Conservation (phyloP, 2,888 invertebrate species). For the Vesta saturnalis region DNA sequence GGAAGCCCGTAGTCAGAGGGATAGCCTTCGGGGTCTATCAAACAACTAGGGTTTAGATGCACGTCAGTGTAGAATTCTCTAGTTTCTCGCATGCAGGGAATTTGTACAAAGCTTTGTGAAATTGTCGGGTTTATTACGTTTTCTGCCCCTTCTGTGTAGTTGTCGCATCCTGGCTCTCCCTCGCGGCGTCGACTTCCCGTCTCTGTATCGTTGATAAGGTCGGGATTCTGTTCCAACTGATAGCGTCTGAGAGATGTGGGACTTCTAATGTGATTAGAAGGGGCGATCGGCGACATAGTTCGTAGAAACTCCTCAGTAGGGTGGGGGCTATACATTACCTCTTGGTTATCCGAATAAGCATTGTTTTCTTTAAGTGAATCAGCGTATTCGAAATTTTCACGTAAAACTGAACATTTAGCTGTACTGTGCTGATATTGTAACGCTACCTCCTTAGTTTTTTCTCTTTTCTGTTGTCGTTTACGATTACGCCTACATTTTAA, state of each 20-base stretch:
- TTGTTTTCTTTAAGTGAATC: constrained; percentile 48
- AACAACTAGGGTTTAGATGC: constrained; percentile 41
- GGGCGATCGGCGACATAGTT: constrained; percentile 48
- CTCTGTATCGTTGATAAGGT: constrained; percentile 82
- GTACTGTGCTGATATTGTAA: constrained; percentile 63
- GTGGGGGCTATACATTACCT: constrained; percentile 37
- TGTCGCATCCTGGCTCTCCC: constrained; percentile 56
- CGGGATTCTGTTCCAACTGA: constrained; percentile 76
- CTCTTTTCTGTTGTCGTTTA: constrained; percentile 58
- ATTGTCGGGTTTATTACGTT: constrained; percentile 38
- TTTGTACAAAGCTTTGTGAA: constrained; percentile 55
- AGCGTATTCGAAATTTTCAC: constrained; percentile 45
- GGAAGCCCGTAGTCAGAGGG: constrained; percentile 79
- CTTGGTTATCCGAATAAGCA: constrained; percentile 50
- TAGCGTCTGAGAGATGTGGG: constrained; percentile 67
- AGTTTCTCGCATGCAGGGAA: constrained; percentile 27
- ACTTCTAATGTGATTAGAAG: constrained; percentile 64
- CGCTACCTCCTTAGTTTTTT: constrained; percentile 70
- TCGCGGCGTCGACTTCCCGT: constrained; percentile 63
- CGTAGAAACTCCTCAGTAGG: constrained; percentile 48
- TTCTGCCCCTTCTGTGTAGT: constrained; percentile 47
- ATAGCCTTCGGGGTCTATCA: constrained; percentile 64
- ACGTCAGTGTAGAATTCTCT: constrained; percentile 34
- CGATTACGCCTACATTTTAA: constrained; percentile 62
- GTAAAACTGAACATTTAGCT: constrained; percentile 42